Evolutionary conservation across 2,888 invertebrate species (phyloP).

Genomic region (Erannis defoliaria): DNA sequence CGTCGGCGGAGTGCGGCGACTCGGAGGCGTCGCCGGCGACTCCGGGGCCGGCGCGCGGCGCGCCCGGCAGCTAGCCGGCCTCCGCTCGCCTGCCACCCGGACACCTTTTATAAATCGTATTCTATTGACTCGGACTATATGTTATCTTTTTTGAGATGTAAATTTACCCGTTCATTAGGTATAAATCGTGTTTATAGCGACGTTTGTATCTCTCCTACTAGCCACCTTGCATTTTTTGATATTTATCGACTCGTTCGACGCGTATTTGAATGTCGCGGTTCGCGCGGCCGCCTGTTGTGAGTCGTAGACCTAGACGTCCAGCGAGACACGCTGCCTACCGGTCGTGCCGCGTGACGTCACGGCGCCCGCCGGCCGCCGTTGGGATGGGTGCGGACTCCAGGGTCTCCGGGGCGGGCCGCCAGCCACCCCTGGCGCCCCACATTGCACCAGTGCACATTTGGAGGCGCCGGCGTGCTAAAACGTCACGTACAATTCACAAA

Average conservation of each 20-base stretch:
- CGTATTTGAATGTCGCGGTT: constrained; percentile 60
- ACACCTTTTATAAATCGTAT: constrained; percentile 73
- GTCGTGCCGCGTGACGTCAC: constrained; percentile 28
- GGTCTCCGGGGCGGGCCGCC: no score
- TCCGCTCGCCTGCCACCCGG: constrained; percentile 6
- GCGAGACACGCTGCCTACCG: constrained; percentile 33
- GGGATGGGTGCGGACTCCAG: no score
- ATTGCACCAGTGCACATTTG: no score
- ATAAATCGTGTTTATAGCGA: constrained; percentile 75
- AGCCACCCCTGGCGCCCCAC: no score
- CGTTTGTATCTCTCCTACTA: constrained; percentile 79
- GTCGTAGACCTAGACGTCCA: constrained; percentile 20
- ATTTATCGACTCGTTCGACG: constrained; percentile 75
- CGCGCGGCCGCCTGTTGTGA: constrained; percentile 41
- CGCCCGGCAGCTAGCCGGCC: constrained; percentile 58
- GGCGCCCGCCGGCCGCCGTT: not conserved
- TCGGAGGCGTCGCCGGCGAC: constrained; percentile 23
- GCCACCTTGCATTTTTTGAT: constrained; percentile 78
- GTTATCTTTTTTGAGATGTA: constrained; percentile 84
- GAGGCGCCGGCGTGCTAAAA: not conserved
- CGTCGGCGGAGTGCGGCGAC: constrained; percentile 86
- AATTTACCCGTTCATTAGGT: constrained; percentile 80
- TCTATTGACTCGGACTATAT: constrained; percentile 72
- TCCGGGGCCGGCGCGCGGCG: constrained; percentile 57
- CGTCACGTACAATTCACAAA: constrained; percentile 8